Evolutionary conservation across 2,888 invertebrate genomes (phyloP), one percentile per base, ranked within the genome.

Genomic region (Listrodromus nycthemerus): DNA sequence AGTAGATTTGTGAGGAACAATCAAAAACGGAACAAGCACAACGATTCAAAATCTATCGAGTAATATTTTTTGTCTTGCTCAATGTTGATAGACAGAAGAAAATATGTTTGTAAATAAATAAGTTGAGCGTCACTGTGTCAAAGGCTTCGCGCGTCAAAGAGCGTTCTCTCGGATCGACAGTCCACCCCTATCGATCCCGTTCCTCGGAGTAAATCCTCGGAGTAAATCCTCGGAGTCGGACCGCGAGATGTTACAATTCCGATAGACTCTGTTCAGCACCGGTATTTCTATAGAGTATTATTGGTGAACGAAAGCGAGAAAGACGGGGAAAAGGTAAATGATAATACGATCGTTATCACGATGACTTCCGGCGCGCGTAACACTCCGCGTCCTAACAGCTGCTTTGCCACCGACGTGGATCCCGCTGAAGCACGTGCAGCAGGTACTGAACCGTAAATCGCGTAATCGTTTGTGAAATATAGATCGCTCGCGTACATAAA

Each of bases 361-460:
- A 80, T 85, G 71, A 85, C 85, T 85, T 85, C 85, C 85, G 83
- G 83, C 74, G 65, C 67, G 74, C 75, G 80, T 80, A 75, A 85
- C 71, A 71, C 66, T 71, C 58, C 58, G 63, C 70, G 61, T 76
- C 41, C 77, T 73, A 27, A 58, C 63, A 33, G 48, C 48, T 48
- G 61, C 48, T 73, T 67, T 13, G 30, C 79, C 65, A 45, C 27
- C 58, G 52, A 67, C 16, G 16, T 45, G 41, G 41, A 45, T 67
- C 73, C 70, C 77, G 70, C 67, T 65, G 61, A 73, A 82, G 77
- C 82, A 82, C 82, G 77, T 78, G 82, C 82, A 67, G 82, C 82
- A 78, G 82, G 82, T 82, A 82, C 82, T 82, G 82, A 82, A 78
- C 67, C 82, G 77, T 82, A 78, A 78, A 82, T 82, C 77, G 77